Evolutionary conservation across 1,140 invertebrate genomes (phyloP), one percentile per base, ranked within the genome.

Genomic region (Vollenhovia emeryi): DNA sequence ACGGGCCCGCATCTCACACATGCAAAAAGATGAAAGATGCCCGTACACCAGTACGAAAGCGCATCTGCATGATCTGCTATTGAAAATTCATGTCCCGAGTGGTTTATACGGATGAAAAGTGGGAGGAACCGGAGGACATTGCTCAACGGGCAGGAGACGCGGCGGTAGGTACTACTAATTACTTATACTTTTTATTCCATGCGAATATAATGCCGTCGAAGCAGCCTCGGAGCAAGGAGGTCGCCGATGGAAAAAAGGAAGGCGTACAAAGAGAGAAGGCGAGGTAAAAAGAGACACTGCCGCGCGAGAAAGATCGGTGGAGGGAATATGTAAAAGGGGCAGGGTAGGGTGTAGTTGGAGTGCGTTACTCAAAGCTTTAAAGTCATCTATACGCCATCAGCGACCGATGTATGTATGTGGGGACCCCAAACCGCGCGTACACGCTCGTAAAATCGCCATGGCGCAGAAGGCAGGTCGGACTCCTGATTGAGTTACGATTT

Each of bases 401-500:
- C 57, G 69, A 84, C 48, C n/a, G 0, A 89, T 86, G 86, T 83
- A 85, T 55, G 74, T 52, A 55, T 76, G 21, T 74, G 73, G 30
- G 13, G 71, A n/a, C 73, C 60, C 78, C 74, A 64, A 90, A 89
- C 82, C 68, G 73, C 79, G 84, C 84, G 78, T 43, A 60, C 64
- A 60, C 55, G 83, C 86, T 87, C 86, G 86, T 89, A 89, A 92
- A 92, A 86, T 87, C 73, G 83, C 75, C 74, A 33, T 66, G 60
- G 74, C 79, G 45, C 75, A 91, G 69, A 27, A 83, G 86, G 73
- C 62, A 64, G 85, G 66, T 88, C 73, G 68, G 21, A 48, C 43
- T 62, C 88, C 80, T 91, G 93, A 93, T 94, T 93, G 93, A 94
- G 92, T 94, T 94, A 94, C 93, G 93, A 93, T 93, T 94, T 93